Percentiles rank a stretch among this genome's conserved stretches.
phyloP scores from a whole-genome alignment of 2,797 vertebrate species.

The Fistularia tabacaria region DNA sequence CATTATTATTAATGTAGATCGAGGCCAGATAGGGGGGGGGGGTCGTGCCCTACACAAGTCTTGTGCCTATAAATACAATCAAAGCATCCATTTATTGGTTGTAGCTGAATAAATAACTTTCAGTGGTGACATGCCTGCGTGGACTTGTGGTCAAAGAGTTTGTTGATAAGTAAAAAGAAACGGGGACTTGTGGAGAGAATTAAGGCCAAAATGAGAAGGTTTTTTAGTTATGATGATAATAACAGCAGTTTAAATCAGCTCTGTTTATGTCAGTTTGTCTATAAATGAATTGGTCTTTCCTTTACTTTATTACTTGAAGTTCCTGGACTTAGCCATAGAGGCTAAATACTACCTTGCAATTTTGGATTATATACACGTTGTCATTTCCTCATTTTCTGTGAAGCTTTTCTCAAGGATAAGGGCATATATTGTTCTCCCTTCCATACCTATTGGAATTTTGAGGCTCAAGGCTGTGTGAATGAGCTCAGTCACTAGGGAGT shows the following conservation, averaged over 20 bases:
- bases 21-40: constrained; percentile 39
- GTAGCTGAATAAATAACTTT: constrained; percentile 12
- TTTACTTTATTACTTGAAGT: no score
- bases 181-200: neutral
- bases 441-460: constrained; percentile 10
- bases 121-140: neutral
- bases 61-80: constrained; percentile 47
- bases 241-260: no score
- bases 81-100: constrained; percentile 41
- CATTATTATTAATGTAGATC: constrained; percentile 50
- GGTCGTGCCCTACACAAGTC: constrained; percentile 19
- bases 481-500: constrained; percentile 28
- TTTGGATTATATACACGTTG: neutral
- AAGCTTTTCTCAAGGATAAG: neutral
- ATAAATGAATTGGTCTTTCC: neutral
- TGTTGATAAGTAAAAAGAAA: no score
- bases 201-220: no score
- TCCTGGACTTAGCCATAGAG: no score
- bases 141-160: constrained; percentile 8
- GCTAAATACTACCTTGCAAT: neutral
- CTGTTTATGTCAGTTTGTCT: neutral
- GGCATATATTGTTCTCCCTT: constrained; percentile 1
- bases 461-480: constrained; percentile 32
- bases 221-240: no score
- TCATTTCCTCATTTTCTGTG: neutral